Evolutionary conservation across 2,113 vertebrate genomes (phyloP), one percentile per base, ranked within the genome.

Genomic region (Lagopus leucura): DNA sequence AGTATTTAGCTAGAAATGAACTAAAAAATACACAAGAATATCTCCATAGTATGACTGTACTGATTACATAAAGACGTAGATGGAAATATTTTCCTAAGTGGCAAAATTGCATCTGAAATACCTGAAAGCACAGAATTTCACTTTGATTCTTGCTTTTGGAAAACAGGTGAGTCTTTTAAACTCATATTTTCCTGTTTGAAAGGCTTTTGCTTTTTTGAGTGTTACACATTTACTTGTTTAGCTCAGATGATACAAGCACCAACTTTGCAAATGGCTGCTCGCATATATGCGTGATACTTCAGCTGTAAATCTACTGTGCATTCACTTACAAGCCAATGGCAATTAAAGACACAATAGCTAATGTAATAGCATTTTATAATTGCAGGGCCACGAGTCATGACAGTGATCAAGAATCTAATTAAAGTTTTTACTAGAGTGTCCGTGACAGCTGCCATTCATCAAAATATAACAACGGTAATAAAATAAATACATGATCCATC

Each of bases 391-490:
- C 16, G 36, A 80, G 55, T n/a, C 15, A 45, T 21, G 85, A 77
- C 77, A 88, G 84, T 67, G 7, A 96, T 82, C 92, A 72, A 55
- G 94, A 55, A 66, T 66, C 67, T 83, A 95, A 87, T 94, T 90
- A 84, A 55, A 95, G 75, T 47, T 95, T 90, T 91, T 82, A 67
- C 72, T 58, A 34, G 45, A 73, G 32, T 50, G 11, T 66, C 58
- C 58, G 36, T 4, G 86, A 77, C 77, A 91, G 81, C 36, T 74
- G 42, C 45, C 64, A 64, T 88, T 93, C 90, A 87, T 88, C 74
- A 92, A 81, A 82, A 84, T n/a, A 25, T 32, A 90, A 52, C 82
- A 96, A 88, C 18, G 69, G 57, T 65, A 90, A 95, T 64, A 85
- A 85, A 57, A 19, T 34, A 91, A 93, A 60, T 34, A 36, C 28